Conservation (phyloP, 2,113 vertebrate genomes). For the Psephotus haematonotus region DNA sequence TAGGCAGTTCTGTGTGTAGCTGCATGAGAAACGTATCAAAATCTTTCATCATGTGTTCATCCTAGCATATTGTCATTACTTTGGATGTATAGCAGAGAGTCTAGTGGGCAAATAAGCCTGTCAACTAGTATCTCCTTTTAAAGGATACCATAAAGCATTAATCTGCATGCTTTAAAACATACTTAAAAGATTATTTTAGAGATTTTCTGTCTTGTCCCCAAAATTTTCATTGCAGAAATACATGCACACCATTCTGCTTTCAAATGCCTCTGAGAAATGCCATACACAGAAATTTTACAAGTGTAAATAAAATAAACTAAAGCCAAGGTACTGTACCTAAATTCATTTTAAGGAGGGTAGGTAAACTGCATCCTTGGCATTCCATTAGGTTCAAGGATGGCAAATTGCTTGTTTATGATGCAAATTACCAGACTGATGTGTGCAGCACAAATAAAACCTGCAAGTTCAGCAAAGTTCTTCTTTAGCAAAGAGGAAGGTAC, state of each 20-base stretch:
- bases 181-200: neutral
- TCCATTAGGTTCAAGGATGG: neutral
- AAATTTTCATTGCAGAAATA: neutral
- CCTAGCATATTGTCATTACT: neutral
- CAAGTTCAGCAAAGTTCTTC: neutral
- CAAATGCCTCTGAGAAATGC: neutral
- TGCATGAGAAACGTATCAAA: neutral
- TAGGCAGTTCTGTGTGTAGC: neutral
- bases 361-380: neutral
- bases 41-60: neutral
- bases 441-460: neutral
- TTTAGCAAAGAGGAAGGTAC: neutral
- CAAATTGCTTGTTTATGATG: neutral
- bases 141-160: neutral
- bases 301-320: neutral
- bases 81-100: neutral
- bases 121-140: neutral
- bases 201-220: neutral
- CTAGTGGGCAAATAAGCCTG: neutral
- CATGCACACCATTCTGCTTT: neutral
- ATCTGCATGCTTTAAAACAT: neutral
- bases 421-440: neutral
- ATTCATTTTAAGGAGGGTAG: neutral
- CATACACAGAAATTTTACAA: neutral
- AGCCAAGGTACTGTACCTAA: neutral